Conservation (phyloP, 1,140 invertebrate genomes). For the Psix sp. region DNA sequence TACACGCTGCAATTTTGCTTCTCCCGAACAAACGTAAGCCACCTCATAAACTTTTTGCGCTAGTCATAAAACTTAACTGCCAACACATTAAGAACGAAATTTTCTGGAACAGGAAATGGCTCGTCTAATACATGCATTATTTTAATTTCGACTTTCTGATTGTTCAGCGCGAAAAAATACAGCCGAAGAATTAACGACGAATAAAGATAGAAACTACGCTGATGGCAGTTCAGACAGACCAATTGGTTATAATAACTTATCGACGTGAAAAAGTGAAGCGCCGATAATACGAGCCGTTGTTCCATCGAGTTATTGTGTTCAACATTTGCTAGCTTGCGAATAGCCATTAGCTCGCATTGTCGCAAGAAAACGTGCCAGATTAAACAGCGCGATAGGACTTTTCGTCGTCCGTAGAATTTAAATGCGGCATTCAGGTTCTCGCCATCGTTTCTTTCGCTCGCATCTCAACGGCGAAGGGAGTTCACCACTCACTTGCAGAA, state of each 20-base stretch:
- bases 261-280: conserved; percentile 24
- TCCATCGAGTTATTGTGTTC: conserved; percentile 37
- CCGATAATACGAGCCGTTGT: conserved; percentile 13
- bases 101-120: conserved; percentile 27
- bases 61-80: conserved; percentile 29
- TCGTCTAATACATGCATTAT: conserved; percentile 20
- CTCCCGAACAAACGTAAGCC: conserved; percentile 15
- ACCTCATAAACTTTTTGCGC: conserved; percentile 26
- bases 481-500: conserved; percentile 58
- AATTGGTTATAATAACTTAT: conserved; percentile 26
- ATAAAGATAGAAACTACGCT: neutral
- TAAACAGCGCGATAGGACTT: conserved; percentile 55
- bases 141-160: conserved; percentile 16
- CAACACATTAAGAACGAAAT: conserved; percentile 29
- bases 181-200: neutral
- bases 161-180: conserved; percentile 1
- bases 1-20: conserved; percentile 22
- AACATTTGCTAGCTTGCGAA: conserved; percentile 35
- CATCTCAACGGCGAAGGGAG: conserved; percentile 40
- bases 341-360: conserved; percentile 51
- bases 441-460: conserved; percentile 50
- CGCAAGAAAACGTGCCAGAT: conserved; percentile 58
- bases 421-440: conserved; percentile 57
- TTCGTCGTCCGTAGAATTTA: conserved; percentile 55
- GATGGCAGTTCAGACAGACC: too few relatives aligned